Evolutionary conservation across 2,113 vertebrate genomes (phyloP).

Genomic region (Nanger granti): DNA sequence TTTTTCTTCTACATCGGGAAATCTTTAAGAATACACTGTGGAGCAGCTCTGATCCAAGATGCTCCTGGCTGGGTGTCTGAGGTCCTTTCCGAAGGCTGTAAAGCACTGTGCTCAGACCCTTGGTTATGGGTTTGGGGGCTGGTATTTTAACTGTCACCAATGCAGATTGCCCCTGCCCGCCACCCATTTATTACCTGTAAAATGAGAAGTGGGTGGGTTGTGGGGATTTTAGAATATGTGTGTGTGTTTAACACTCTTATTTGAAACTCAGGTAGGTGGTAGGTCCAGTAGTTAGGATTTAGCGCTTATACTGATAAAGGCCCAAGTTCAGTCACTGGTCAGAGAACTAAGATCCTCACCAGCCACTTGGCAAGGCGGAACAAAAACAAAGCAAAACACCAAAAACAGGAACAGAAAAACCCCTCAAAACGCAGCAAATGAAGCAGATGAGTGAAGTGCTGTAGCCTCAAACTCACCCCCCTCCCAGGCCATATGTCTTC

Average conservation of each 20-base stretch:
- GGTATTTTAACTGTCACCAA: background rate
- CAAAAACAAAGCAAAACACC: background rate
- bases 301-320: background rate
- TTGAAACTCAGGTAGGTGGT: background rate
- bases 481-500: background rate
- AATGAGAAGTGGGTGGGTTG: background rate
- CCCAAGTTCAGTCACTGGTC: background rate
- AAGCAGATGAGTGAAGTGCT: background rate
- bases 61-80: no score
- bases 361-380: background rate
- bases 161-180: background rate
- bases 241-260: background rate
- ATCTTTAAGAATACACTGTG: background rate
- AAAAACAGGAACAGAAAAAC: background rate
- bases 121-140: background rate
- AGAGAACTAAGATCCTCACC: background rate
- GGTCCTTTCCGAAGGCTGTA: background rate
- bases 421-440: background rate
- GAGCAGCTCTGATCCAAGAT: background rate
- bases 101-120: background rate
- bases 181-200: background rate
- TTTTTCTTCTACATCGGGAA: rapidly evolving
- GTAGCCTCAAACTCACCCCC: background rate
- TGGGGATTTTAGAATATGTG: background rate
- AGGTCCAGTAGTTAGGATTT: background rate